phyloP scores from a whole-genome alignment of 2,888 invertebrate genomes.

The Lysandra coridon region DNA sequence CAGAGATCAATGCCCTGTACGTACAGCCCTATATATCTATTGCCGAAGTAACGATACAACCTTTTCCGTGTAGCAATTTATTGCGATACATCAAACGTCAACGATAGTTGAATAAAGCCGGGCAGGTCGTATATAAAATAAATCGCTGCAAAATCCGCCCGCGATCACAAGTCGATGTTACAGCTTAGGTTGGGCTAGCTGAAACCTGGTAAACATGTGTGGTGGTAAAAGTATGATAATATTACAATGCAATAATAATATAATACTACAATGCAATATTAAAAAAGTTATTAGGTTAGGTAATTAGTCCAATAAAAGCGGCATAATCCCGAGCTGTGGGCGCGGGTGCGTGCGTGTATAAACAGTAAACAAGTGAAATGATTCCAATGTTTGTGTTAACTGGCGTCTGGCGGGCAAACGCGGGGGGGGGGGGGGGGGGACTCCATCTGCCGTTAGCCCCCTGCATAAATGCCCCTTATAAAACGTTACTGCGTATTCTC shows the following conservation, averaged over 20 bases:
- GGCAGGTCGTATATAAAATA: not conserved
- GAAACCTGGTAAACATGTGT: not conserved
- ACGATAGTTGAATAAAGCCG: slow-evolving; percentile 3
- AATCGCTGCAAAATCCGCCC: not conserved
- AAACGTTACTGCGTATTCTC: slow-evolving; percentile 75
- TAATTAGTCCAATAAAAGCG: not conserved
- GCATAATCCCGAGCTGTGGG: not conserved
- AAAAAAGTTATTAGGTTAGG: not conserved
- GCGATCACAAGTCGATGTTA: not conserved
- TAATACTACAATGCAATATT: not conserved
- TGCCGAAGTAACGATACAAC: not conserved
- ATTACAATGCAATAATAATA: not conserved
- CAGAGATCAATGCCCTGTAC: not conserved
- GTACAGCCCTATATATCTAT: not conserved
- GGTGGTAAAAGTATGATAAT: not conserved
- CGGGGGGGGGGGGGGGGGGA: not conserved
- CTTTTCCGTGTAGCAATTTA: slow-evolving; percentile 5
- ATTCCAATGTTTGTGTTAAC: slow-evolving; percentile 75
- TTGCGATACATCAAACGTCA: not conserved
- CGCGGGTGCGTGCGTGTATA: slow-evolving; percentile 46
- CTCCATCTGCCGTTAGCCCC: slow-evolving; percentile 3
- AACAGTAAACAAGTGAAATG: slow-evolving; percentile 56
- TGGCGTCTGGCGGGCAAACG: slow-evolving; percentile 48
- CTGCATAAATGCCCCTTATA: slow-evolving; percentile 58
- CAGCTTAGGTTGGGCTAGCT: not conserved